These are phyloP conservation scores for Drosophila pseudotalamancana DNA, from an alignment of 2,888 invertebrate genomes.

Conservation along the genomic window DNA sequence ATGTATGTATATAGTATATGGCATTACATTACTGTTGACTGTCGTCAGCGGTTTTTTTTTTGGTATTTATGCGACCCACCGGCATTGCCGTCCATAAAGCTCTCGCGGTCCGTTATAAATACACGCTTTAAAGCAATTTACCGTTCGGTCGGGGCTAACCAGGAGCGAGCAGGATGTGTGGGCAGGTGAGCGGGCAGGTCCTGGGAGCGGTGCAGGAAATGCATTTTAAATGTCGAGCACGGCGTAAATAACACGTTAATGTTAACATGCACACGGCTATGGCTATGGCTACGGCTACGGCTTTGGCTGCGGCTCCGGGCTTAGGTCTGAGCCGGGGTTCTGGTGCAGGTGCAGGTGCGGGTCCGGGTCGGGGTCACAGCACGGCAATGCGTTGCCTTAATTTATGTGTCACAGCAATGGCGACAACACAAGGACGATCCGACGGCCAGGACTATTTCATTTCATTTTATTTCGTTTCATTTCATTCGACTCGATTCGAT, in stretches of 20 bases:
- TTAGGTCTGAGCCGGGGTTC: background rate
- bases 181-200: background rate
- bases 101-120: slow-evolving; percentile 63
- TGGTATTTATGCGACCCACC: slow-evolving; percentile 60
- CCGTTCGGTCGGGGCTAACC: slow-evolving; percentile 20
- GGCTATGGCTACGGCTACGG: slow-evolving; percentile 40
- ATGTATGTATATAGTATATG: slow-evolving; percentile 3
- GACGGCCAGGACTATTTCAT: slow-evolving; percentile 35
- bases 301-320: background rate
- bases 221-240: slow-evolving; percentile 73
- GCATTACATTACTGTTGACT: slow-evolving; percentile 28
- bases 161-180: slow-evolving; percentile 9
- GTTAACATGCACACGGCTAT: slow-evolving; percentile 63
- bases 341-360: background rate
- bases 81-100: slow-evolving; percentile 59
- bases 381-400: slow-evolving; percentile 69
- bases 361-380: background rate
- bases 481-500: slow-evolving; percentile 71
- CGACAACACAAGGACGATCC: slow-evolving; percentile 37
- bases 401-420: slow-evolving; percentile 65
- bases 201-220: slow-evolving; percentile 52
- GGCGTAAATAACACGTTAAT: slow-evolving; percentile 77
- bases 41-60: slow-evolving; percentile 55
- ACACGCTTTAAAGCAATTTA: slow-evolving; percentile 63
- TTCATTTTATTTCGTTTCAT: slow-evolving; percentile 43